Evolutionary conservation across 2,113 vertebrate species (phyloP).

Genomic region (Nesospiza acunhae): DNA sequence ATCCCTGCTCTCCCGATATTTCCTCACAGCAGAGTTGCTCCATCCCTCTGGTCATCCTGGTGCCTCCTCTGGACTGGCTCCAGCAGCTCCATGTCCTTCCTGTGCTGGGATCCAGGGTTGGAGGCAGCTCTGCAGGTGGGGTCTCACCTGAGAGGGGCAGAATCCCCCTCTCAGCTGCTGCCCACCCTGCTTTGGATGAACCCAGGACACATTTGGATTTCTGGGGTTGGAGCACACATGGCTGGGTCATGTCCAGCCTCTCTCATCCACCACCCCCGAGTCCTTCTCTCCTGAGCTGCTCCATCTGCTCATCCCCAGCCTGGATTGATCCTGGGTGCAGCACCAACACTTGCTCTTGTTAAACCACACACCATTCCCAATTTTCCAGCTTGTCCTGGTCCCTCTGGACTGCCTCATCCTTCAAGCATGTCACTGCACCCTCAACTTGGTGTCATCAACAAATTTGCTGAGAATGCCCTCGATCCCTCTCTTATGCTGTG

Average conservation of each 20-base stretch:
- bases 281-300: neutral
- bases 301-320: neutral
- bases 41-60: neutral
- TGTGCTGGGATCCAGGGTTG: neutral
- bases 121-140: neutral
- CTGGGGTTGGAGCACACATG: neutral
- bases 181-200: neutral
- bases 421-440: neutral
- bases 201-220: neutral
- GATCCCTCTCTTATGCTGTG: neutral
- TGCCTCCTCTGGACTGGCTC: fast-evolving
- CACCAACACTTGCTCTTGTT: neutral
- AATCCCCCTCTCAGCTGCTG: neutral
- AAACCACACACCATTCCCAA: neutral
- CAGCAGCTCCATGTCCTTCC: neutral
- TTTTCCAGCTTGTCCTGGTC: neutral
- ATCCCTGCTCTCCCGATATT: neutral
- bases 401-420: neutral
- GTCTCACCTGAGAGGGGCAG: neutral
- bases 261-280: neutral
- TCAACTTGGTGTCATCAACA: fast-evolving
- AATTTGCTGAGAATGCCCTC: neutral
- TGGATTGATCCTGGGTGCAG: neutral
- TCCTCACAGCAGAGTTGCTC: neutral
- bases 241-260: neutral